These are phyloP conservation scores for Alexandromys fortis DNA, from an alignment of 2,113 vertebrate genomes.

Conservation along the genomic window DNA sequence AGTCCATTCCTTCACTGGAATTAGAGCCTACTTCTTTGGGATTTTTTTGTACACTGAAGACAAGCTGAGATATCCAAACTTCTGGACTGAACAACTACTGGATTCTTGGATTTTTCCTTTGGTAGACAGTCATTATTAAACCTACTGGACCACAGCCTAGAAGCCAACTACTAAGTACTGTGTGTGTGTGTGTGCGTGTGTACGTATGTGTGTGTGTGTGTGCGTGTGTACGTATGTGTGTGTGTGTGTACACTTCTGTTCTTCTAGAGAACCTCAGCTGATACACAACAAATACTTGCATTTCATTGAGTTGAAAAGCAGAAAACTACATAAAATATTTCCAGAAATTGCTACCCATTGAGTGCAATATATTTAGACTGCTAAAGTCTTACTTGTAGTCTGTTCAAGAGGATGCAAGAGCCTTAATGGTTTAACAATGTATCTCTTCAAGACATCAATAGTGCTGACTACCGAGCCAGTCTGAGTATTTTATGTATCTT, in stretches of 20 bases:
- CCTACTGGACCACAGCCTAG: background rate
- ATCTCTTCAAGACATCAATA: background rate
- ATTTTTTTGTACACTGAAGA: background rate
- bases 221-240: background rate
- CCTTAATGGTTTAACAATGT: background rate
- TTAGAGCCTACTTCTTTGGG: background rate
- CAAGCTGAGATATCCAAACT: background rate
- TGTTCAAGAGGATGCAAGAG: background rate
- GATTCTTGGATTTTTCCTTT: background rate
- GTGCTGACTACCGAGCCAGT: background rate
- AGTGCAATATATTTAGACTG: background rate
- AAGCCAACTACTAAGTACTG: background rate
- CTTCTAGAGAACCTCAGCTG: background rate
- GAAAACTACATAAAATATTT: background rate
- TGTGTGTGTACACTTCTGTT: background rate
- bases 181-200: background rate
- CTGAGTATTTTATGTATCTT: background rate
- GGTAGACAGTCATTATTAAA: background rate
- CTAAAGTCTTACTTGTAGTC: background rate
- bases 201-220: background rate
- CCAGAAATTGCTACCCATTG: background rate
- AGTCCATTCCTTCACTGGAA: no score
- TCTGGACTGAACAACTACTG: background rate
- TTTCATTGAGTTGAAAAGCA: background rate
- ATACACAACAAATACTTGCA: slow-evolving; percentile 35